Base-by-base conservation (phyloP, 2,797 vertebrate genomes). In the Cirrhinus mrigala region DNA sequence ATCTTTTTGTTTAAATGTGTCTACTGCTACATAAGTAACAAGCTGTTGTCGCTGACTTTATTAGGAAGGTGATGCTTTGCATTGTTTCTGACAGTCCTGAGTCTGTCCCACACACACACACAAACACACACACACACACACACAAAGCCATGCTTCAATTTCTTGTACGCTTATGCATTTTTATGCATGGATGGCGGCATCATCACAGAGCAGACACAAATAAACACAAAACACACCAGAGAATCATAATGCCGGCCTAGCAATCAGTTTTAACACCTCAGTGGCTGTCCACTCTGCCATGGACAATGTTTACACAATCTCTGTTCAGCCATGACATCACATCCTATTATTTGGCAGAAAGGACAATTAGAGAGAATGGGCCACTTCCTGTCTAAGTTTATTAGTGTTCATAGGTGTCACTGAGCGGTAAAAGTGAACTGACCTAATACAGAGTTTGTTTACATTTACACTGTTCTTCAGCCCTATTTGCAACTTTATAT, bases 31-130 rank as follows among this genome's bases (percentile, higher is more conserved):
- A 82, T 79, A 90, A 92, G 91, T 92, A 93, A 94, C 90, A 91
- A 90, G 92, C 90, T 87, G 88, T 91, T 93, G 91, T 92, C 89
- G 91, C 85, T 90, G 92, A 92, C 90, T 90, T 89, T 90, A 29
- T 91, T 87, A 89, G 88, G 87, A 92, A 91, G 90, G 91, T 85
- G 82, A 93, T 92, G 89, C 86, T 84, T 88, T 87, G 82, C 88
- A 93, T 90, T 89, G 87, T 82, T 88, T 90, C 90, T 92, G 93
- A 92, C 92, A 92, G 92, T 88, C 3, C 73, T 81, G 64, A 22
- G 22, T 40, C 27, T 60, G 54, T 60, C 89, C 90, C 90, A 40
- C 44, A 60, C 33, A 66, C n/a, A 71, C 12, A 74, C 24, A 46
- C 11, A 78, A 24, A 44, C 71, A 52, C 90, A 40, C 44, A 60